phyloP scores from a whole-genome alignment of 2,113 vertebrate genomes.

The Heterocephalus glaber region DNA sequence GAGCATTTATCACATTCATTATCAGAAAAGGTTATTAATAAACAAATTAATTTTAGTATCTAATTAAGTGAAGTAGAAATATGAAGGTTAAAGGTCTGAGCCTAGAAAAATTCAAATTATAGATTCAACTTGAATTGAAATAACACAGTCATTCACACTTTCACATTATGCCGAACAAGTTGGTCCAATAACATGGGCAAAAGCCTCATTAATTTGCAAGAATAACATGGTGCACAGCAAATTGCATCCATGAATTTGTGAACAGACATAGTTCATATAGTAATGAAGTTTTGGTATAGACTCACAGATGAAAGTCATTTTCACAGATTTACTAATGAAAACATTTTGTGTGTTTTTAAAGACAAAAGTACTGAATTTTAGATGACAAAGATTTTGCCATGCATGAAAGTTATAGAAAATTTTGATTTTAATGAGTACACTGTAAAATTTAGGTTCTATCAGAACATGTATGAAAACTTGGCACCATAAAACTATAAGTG shows the following conservation, averaged over 20 bases:
- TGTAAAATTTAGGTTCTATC: background rate
- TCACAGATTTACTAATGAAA: background rate
- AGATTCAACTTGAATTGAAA: background rate
- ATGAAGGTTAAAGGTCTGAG: background rate
- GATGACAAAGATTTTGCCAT: background rate
- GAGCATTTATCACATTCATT: background rate
- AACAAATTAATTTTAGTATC: background rate
- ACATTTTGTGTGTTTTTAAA: background rate
- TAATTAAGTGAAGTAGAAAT: background rate
- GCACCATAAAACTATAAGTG: constrained; percentile 64
- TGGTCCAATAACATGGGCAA: background rate
- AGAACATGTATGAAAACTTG: constrained; percentile 32
- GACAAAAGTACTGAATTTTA: background rate
- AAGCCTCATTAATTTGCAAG: background rate
- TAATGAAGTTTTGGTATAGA: background rate
- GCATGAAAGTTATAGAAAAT: background rate
- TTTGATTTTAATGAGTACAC: background rate
- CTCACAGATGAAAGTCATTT: background rate
- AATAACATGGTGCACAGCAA: background rate
- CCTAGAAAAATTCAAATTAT: background rate
- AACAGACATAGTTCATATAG: background rate
- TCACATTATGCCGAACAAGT: background rate
- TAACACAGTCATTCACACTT: background rate
- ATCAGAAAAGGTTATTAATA: background rate
- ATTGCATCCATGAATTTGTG: background rate